Evolutionary conservation across 2,888 invertebrate genomes (phyloP), one percentile per base, ranked within the genome.

Genomic region (Drosophila rubida): DNA sequence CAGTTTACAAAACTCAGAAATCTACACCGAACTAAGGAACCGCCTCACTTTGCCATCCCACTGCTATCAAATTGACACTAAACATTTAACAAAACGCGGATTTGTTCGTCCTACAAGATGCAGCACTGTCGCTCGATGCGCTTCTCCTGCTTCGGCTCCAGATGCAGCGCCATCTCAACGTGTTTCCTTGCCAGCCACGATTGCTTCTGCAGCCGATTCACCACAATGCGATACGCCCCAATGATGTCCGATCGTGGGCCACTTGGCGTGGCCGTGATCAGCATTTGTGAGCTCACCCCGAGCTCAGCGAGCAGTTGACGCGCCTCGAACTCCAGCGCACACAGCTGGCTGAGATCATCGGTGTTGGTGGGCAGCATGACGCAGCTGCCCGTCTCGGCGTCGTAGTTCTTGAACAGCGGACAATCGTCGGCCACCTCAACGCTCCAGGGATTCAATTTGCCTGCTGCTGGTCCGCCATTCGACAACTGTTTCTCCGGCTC

Each of bases 141-240:
- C 49, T 84, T 90, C 54, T 91, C 90, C n/a, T 73, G 69, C 69
- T 90, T 92, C 30, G 90, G 91, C 75, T 91, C 90, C 50, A 86
- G 78, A 32, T 91, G 91, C 46, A 91, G 74, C 4, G 91, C 91
- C 80, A 91, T 84, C 66, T 92, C 91, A 6, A 91, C 91, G 48
- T 91, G 91, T 23, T 91, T 90, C 25, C 91, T 85, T 2, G 91
- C 91, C 64, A 92, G 66, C 91, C 92, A 91, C n/a, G 91, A 90
- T 57, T 92, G 92, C 60, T 92, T 92, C 65, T 93, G 92, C 51
- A 93, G 85, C 11, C 93, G 92, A 89, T 95, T 94, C 67, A 95
- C 92, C 32, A 95, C 92, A 64, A 96, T 95, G 42, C 96, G 92
- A 90, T 95, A 96, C 46, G 95, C 94, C 8, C 95, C 95, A 46